Conservation (phyloP, 2,888 invertebrate genomes). For the Tiliacea citrago region DNA sequence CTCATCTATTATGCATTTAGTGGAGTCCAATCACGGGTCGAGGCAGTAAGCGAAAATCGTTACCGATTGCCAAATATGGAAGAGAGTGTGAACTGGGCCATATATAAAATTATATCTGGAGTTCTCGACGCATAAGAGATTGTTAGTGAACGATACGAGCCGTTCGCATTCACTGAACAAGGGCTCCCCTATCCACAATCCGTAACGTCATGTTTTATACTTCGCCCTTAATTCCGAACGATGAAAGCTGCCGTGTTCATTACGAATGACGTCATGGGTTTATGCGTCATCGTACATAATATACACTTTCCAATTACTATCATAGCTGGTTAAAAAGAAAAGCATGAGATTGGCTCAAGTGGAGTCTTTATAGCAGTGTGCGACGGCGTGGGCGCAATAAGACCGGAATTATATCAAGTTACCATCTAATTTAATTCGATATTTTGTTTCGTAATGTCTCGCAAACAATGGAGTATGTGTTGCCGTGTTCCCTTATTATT, state of each 20-base stretch:
- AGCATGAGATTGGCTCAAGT: slow-evolving; percentile 66
- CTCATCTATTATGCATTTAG: slow-evolving; percentile 87
- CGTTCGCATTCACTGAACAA: slow-evolving; percentile 49
- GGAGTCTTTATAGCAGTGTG: slow-evolving; percentile 66
- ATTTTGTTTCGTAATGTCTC: slow-evolving; percentile 74
- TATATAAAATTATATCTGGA: slow-evolving; percentile 45
- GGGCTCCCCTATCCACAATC: slow-evolving; percentile 44
- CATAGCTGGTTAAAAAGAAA: slow-evolving; percentile 65
- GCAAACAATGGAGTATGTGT: slow-evolving; percentile 70
- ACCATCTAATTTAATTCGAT: slow-evolving; percentile 73
- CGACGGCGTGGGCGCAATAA: slow-evolving; percentile 71
- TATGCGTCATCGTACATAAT: slow-evolving; percentile 64
- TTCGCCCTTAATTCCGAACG: slow-evolving; percentile 50
- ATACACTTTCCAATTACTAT: slow-evolving; percentile 69
- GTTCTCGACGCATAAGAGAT: slow-evolving; percentile 26
- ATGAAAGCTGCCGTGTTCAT: slow-evolving; percentile 57
- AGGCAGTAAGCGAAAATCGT: slow-evolving; percentile 85
- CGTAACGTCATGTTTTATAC: slow-evolving; percentile 53
- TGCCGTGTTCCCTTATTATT: slow-evolving; percentile 63
- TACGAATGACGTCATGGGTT: slow-evolving; percentile 59
- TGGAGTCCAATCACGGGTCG: slow-evolving; percentile 79
- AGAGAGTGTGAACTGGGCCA: slow-evolving; percentile 63
- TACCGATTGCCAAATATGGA: slow-evolving; percentile 77
- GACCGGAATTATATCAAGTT: slow-evolving; percentile 71
- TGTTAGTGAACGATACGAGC: slow-evolving; percentile 46